Evolutionary conservation across 2,888 invertebrate species (phyloP).

Genomic region (Harpalus rubripes): DNA sequence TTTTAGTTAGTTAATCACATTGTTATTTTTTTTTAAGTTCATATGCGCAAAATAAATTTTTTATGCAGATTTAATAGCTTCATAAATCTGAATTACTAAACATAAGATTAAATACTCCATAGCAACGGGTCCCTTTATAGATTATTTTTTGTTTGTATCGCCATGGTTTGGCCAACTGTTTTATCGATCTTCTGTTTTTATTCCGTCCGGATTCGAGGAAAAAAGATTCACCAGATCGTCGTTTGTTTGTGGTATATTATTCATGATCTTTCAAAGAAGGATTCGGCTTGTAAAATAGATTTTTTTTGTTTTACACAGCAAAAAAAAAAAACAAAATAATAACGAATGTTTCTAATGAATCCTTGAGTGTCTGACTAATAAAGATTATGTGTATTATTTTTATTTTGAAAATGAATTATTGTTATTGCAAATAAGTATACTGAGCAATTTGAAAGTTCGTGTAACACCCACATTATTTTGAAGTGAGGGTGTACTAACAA

Average conservation of each 20-base stretch:
- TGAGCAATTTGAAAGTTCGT: neutral
- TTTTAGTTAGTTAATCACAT: too few relatives aligned
- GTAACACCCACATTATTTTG: neutral
- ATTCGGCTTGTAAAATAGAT: conserved; percentile 20
- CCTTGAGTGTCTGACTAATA: neutral
- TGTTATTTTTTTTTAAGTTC: too few relatives aligned
- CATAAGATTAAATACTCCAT: neutral
- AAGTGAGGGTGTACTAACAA: neutral
- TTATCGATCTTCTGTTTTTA: conserved; percentile 21
- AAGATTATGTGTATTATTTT: neutral
- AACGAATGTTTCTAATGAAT: neutral
- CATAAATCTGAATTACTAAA: neutral
- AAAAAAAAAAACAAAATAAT: too few relatives aligned
- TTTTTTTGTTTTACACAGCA: neutral
- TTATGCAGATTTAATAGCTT: neutral
- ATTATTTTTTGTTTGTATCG: conserved; percentile 5
- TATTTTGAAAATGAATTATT: neutral
- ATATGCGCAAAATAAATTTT: too few relatives aligned
- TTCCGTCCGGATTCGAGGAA: conserved; percentile 28
- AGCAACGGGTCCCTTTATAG: neutral
- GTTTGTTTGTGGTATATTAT: conserved; percentile 49
- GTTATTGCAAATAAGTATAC: neutral
- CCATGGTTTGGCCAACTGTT: neutral
- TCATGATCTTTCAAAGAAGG: conserved; percentile 50
- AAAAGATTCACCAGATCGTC: conserved; percentile 30